A percentile compares a stretch with the other conserved stretches of the same genome.
These are phyloP conservation scores for Carcharodon carcharias DNA, from an alignment of 2,797 vertebrate genomes.

Conservation along the genomic window DNA sequence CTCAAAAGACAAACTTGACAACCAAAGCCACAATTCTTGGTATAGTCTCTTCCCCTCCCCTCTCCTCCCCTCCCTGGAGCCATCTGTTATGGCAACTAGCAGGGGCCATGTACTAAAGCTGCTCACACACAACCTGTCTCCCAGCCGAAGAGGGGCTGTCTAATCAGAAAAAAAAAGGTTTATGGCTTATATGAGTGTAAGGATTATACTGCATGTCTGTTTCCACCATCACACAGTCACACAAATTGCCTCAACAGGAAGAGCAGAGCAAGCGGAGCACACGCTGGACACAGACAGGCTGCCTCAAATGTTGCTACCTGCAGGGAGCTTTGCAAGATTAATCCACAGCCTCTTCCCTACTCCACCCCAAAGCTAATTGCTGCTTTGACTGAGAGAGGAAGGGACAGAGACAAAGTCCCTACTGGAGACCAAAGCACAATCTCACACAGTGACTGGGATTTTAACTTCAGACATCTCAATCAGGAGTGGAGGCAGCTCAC, in stretches of 20 bases:
- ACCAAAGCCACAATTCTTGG: background rate
- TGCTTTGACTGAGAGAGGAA: background rate
- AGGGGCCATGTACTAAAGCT: background rate
- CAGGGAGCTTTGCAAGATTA: background rate
- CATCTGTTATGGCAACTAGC: background rate
- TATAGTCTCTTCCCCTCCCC: background rate
- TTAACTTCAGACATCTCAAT: background rate
- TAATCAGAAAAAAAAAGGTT: background rate
- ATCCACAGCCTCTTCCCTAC: background rate
- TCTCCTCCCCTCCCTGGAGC: background rate
- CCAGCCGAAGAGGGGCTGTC: background rate
- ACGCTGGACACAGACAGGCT: background rate
- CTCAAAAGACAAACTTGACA: background rate
- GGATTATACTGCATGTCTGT: background rate
- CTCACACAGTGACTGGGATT: background rate
- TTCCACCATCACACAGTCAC: background rate
- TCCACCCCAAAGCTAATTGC: background rate
- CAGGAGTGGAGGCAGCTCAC: background rate
- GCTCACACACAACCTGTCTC: background rate
- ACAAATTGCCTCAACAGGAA: background rate
- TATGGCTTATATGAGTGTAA: background rate
- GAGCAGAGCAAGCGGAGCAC: background rate
- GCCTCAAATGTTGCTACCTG: background rate
- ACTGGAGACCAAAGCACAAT: background rate
- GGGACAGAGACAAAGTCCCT: background rate